A percentile compares a stretch with the other conserved stretches of the same genome.
These are phyloP conservation scores for Argopecten irradians DNA, from an alignment of 1,140 invertebrate genomes.

Conservation along the genomic window DNA sequence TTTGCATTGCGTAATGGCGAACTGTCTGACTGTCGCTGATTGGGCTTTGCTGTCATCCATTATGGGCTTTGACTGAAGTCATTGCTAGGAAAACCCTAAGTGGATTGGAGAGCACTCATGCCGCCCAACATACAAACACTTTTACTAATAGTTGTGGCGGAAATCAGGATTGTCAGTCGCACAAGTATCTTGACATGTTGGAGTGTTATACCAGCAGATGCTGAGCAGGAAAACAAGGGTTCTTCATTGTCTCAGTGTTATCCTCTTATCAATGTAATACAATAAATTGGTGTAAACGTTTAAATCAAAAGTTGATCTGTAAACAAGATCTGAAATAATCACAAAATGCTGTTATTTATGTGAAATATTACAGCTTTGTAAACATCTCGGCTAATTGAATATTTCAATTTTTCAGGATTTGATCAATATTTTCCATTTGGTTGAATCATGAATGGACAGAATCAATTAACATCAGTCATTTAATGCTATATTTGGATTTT, in stretches of 20 bases:
- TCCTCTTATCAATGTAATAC: neutral
- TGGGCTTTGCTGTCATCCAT: neutral
- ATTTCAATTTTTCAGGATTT: neutral
- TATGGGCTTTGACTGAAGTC: neutral
- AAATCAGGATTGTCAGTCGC: neutral
- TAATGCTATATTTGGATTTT: neutral
- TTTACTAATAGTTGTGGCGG: neutral
- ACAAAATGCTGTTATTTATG: neutral
- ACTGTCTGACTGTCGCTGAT: neutral
- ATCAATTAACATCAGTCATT: neutral
- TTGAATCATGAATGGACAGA: neutral
- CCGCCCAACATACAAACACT: neutral
- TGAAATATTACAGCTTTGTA: neutral
- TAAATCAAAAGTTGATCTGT: neutral
- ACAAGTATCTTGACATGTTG: neutral
- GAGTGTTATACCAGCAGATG: constrained; percentile 2
- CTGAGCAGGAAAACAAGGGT: neutral
- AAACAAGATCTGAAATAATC: neutral
- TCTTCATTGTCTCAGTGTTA: constrained; percentile 1
- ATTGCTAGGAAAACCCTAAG: neutral
- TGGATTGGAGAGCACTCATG: neutral
- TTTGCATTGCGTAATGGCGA: neutral
- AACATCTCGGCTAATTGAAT: neutral
- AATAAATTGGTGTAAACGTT: neutral
- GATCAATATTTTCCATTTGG: constrained; percentile 11